Base-by-base conservation (phyloP, 2,113 vertebrate species). In the Tor tambroides region DNA sequence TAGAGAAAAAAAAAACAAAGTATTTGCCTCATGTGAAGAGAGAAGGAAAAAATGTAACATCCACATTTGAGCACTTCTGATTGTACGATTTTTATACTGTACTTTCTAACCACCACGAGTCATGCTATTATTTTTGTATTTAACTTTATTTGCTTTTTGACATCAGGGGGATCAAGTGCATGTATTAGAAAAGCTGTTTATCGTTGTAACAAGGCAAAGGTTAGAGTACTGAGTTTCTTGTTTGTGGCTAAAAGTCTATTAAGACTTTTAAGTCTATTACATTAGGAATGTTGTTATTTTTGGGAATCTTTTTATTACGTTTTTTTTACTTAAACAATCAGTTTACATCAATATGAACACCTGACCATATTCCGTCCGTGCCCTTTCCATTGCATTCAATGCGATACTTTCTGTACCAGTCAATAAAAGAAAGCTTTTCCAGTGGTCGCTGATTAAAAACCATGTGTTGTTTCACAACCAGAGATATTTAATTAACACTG, bases 51-150 rank as follows among this genome's bases (percentile, higher is more conserved):
- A 77, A 90, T 81, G 35, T 80, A 90, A 89, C 92, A 93, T 93
- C 86, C 84, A 93, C 92, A 92, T 94, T 93, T 91, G 90, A 93
- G 93, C 94, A 96, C 93, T 93, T 95, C 94, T 94, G 90, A 94
- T 89, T 92, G 90, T 91, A 91, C 94, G 92, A 84, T 93, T 94
- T 95, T 93, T 92, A 92, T 93, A 92, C 91, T 91, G 87, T 92
- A 89, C 87, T 91, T 90, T 90, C 83, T 92, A 93, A 89, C 82
- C 89, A 83, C 89, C 90, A 85, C 91, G 88, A 89, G 69, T 92
- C 84, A 87, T 89, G 91, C 88, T 85, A 69, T 89, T 88, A 67
- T 91, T 92, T 86, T 89, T 89, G 54, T 87, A 67, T 86, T 90
- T 91, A 81, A 85, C 65, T 87, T 89, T 90, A 89, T 90, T 88